phyloP scores from a whole-genome alignment of 2,888 invertebrate genomes.

The Andrena flavipes region DNA sequence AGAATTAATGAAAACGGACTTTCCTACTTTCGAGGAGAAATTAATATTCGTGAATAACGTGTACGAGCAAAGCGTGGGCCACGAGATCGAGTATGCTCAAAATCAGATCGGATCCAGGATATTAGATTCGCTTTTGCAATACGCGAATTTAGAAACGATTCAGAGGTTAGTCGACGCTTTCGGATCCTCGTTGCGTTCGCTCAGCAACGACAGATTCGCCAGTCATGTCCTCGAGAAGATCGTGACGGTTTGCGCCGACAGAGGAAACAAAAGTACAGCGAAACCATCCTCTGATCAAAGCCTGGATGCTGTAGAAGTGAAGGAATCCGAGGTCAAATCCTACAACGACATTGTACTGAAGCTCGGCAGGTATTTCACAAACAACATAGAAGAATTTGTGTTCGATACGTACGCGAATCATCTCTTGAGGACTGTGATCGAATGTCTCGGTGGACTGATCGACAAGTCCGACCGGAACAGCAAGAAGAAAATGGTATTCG shows the following conservation, averaged over 20 bases:
- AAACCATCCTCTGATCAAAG: slow-evolving; percentile 21
- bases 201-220: slow-evolving; percentile 91
- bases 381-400: slow-evolving; percentile 94
- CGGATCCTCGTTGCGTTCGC: slow-evolving; percentile 88
- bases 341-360: slow-evolving; percentile 90
- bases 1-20: slow-evolving; percentile 89
- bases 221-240: slow-evolving; percentile 92
- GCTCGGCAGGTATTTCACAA: slow-evolving; percentile 91
- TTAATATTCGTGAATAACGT: slow-evolving; percentile 91
- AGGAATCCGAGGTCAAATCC: slow-evolving; percentile 80
- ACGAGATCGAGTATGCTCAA: slow-evolving; percentile 90
- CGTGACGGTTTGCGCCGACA: slow-evolving; percentile 86
- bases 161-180: slow-evolving; percentile 88
- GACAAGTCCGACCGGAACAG: slow-evolving; percentile 66
- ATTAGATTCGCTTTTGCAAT: slow-evolving; percentile 91
- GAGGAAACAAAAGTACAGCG: slow-evolving; percentile 83
- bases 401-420: slow-evolving; percentile 92
- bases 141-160: slow-evolving; percentile 88
- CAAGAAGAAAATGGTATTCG: slow-evolving; percentile 49
- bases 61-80: slow-evolving; percentile 89
- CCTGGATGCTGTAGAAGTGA: slow-evolving; percentile 58
- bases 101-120: slow-evolving; percentile 93
- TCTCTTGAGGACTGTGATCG: slow-evolving; percentile 90
- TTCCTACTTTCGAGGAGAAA: slow-evolving; percentile 90
- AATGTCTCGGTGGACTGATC: slow-evolving; percentile 89